Evolutionary conservation across 2,797 vertebrate species (phyloP).

Genomic region (Oophaga sylvatica): DNA sequence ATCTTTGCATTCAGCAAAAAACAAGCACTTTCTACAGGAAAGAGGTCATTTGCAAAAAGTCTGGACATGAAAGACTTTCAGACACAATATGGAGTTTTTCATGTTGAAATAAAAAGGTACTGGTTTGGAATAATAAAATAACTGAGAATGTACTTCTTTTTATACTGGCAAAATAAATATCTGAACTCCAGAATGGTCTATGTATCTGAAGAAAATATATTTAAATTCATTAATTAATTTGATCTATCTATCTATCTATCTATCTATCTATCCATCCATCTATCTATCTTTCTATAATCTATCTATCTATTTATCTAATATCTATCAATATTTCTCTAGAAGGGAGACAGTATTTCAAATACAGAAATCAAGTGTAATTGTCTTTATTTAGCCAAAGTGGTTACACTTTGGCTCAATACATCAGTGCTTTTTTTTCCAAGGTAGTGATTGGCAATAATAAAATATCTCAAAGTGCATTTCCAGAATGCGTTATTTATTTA

Average conservation of each 20-base stretch:
- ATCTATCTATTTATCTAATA: no score
- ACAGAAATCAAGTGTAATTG: no score
- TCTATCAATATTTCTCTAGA: no score
- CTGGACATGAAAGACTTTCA: slow-evolving; percentile 60
- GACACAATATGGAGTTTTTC: slow-evolving; percentile 54
- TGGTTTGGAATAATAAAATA: slow-evolving; percentile 48
- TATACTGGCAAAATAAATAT: background rate
- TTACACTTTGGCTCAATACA: no score
- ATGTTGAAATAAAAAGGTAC: slow-evolving; percentile 51
- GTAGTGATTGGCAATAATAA: no score
- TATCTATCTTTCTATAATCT: no score
- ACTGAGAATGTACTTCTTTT: slow-evolving; percentile 24
- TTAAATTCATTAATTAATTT: background rate
- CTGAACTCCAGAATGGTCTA: background rate
- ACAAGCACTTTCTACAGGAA: slow-evolving; percentile 61
- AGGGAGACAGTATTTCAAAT: no score
- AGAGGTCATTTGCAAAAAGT: slow-evolving; percentile 57
- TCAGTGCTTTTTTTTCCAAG: no score
- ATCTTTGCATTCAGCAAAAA: slow-evolving; percentile 60
- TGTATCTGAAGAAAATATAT: background rate
- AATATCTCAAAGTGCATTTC: no score
- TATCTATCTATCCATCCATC: no score
- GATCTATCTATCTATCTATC: background rate
- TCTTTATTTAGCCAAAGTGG: no score
- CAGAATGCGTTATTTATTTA: no score